A percentile compares a stretch with the other conserved stretches of the same genome.
phyloP scores from a whole-genome alignment of 2,113 vertebrate genomes.

The Saccopteryx bilineata region DNA sequence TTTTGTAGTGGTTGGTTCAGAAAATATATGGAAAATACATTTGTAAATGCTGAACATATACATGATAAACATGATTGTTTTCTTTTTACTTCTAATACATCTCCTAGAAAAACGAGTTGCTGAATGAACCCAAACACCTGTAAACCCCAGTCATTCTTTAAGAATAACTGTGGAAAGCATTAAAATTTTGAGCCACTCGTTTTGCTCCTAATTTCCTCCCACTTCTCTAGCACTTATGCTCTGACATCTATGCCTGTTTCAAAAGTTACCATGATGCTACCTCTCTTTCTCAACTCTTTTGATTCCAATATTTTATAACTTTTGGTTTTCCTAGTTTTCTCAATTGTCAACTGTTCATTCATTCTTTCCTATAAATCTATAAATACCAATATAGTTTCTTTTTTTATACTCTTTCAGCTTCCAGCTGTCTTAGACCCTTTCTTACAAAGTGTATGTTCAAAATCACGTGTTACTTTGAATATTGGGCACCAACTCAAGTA shows the following conservation, averaged over 20 bases:
- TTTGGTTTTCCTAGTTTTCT: not conserved
- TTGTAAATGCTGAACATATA: not conserved
- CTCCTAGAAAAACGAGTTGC: not conserved
- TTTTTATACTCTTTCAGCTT: not conserved
- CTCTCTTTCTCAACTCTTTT: not conserved
- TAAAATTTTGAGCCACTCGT: not conserved
- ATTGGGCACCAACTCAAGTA: not conserved
- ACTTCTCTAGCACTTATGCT: not conserved
- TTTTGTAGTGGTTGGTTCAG: not conserved
- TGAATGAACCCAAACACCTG: not conserved
- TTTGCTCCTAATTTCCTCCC: not conserved
- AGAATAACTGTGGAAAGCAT: not conserved
- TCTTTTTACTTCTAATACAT: not conserved
- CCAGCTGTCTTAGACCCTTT: not conserved
- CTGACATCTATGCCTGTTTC: not conserved
- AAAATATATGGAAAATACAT: slow-evolving; percentile 19
- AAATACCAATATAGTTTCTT: not conserved
- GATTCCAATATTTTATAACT: not conserved
- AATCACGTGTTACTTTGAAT: not conserved
- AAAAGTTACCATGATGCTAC: not conserved
- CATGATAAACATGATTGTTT: not conserved
- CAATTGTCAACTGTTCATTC: not conserved
- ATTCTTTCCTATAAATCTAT: not conserved
- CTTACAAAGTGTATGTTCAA: not conserved
- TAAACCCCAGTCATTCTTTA: not conserved